Evolutionary conservation across 53 echinoderm and acorn worm genomes (phyloP).

Genomic region (Holothuria leucospilota): DNA sequence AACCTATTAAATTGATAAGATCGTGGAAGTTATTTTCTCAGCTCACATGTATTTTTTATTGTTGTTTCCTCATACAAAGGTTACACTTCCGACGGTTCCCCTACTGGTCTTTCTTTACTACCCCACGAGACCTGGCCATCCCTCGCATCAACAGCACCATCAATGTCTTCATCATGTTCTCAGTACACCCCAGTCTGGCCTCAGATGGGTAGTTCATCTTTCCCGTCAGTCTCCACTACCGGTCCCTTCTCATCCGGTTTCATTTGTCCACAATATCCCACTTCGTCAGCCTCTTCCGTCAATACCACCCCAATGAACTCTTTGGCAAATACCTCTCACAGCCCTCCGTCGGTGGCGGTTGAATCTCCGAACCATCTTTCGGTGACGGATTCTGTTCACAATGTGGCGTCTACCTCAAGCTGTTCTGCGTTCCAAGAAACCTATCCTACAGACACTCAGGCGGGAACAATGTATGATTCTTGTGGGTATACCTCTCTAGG

Average conservation of each 20-base stretch:
- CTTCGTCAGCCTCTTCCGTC: neutral
- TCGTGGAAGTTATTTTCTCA: no score
- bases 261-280: conserved; percentile 22
- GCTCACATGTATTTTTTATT: neutral
- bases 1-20: no score
- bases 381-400: neutral
- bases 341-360: conserved; percentile 22
- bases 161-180: conserved; percentile 29
- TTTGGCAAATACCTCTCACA: neutral
- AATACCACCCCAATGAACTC: conserved; percentile 4
- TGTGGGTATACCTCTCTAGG: conserved; percentile 8
- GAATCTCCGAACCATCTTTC: conserved; percentile 15
- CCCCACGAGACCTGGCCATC: conserved; percentile 18
- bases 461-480: conserved; percentile 8
- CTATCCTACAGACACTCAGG: conserved; percentile 18
- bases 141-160: conserved; percentile 1
- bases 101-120: conserved; percentile 8
- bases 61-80: neutral
- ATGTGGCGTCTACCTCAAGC: neutral
- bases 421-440: conserved; percentile 39
- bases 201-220: conserved; percentile 23
- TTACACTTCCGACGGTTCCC: neutral
- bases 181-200: conserved; percentile 47
- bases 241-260: conserved; percentile 8
- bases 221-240: neutral